Percentiles rank a stretch among this genome's conserved stretches.
phyloP scores from a whole-genome alignment of 2,797 vertebrate species.

The Ciconia nigra region DNA sequence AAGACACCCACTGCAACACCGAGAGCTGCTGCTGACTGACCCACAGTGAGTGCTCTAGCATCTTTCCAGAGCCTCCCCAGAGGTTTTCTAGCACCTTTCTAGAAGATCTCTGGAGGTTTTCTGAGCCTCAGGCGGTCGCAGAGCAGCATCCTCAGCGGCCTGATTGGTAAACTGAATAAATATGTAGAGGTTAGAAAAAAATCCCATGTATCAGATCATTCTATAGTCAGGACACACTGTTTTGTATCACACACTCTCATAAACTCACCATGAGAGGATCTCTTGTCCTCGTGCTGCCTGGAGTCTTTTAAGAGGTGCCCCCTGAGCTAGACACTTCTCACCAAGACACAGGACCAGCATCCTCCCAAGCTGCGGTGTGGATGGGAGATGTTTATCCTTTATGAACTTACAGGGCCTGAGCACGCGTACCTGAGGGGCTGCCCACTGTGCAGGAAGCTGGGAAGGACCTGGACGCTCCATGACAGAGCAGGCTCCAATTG shows the following conservation, averaged over 20 bases:
- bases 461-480: not conserved
- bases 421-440: not conserved
- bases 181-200: not conserved
- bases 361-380: not conserved
- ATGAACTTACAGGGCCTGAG: not conserved
- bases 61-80: not conserved
- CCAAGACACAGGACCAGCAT: not conserved
- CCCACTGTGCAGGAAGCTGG: accelerated
- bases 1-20: not conserved
- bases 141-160: not conserved
- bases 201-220: not conserved
- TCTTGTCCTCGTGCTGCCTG: not conserved
- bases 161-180: not conserved
- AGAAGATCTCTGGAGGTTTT: not conserved
- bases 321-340: not conserved
- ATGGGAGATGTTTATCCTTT: not conserved
- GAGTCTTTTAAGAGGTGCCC: not conserved
- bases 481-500: not conserved
- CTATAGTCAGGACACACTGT: not conserved
- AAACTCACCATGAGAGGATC: accelerated
- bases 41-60: not conserved
- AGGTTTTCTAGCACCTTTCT: not conserved
- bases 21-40: not conserved
- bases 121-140: not conserved
- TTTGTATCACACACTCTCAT: not conserved